Percentiles rank a stretch among this genome's conserved stretches.
Conservation (phyloP, 2,888 invertebrate species). For the Incurvaria masculella region DNA sequence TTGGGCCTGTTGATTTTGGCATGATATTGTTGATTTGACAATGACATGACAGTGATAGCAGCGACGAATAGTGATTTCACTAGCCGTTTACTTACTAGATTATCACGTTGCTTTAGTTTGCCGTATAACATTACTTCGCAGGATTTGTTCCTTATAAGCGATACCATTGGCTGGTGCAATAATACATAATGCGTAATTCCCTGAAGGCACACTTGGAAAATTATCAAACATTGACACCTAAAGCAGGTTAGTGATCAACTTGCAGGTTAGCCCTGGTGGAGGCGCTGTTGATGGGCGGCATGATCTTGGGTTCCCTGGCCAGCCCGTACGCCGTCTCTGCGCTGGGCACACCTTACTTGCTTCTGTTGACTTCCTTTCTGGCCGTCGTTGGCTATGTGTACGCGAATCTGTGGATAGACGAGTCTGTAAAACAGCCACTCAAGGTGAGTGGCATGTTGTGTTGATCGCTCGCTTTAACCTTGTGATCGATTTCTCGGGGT, state of each 20-base stretch:
- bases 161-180: no score
- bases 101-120: background rate
- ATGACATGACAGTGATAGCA: background rate
- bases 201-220: background rate
- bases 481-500: no score
- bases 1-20: background rate
- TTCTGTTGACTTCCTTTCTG: background rate
- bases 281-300: conserved; percentile 56
- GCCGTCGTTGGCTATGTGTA: background rate
- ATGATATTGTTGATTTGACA: background rate
- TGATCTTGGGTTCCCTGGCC: conserved; percentile 56
- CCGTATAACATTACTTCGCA: no score
- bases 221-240: no score
- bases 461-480: no score
- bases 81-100: background rate
- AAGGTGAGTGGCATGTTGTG: no score
- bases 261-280: conserved; percentile 20
- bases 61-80: background rate
- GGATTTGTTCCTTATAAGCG: no score
- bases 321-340: conserved; percentile 58
- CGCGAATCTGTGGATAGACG: background rate
- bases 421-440: no score
- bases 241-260: background rate
- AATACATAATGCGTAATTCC: no score
- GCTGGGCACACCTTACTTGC: conserved; percentile 23